Evolutionary conservation across 2,888 invertebrate genomes (phyloP).

Genomic region (Chorisops tibialis): DNA sequence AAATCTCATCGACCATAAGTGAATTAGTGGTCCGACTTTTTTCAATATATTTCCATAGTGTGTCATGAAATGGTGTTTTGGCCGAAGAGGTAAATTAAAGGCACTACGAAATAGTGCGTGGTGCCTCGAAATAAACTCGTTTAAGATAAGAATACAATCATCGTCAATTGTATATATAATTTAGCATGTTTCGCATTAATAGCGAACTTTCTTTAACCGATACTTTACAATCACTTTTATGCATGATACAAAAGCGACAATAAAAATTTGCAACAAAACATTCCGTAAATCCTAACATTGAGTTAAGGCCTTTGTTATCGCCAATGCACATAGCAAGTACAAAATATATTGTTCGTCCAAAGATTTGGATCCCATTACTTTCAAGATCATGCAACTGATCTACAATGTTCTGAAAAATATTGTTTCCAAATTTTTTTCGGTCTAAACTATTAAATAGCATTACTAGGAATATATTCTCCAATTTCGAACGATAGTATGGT

Average conservation of each 20-base stretch:
- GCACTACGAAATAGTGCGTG: too few species aligned
- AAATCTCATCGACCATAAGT: too few species aligned
- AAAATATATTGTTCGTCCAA: conserved; percentile 30
- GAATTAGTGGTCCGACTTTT: too few species aligned
- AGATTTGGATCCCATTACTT: conserved; percentile 4
- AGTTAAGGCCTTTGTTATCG: conserved; percentile 35
- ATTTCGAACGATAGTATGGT: neutral
- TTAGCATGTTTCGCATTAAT: too few species aligned
- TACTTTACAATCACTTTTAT: conserved; percentile 3
- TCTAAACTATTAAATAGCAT: conserved; percentile 29
- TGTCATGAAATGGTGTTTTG: too few species aligned
- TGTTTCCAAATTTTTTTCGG: conserved; percentile 24
- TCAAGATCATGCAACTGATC: conserved; percentile 11
- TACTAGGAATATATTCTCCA: conserved; percentile 13
- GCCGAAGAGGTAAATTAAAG: too few species aligned
- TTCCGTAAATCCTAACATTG: conserved; percentile 34
- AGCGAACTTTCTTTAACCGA: too few species aligned
- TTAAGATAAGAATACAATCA: too few species aligned
- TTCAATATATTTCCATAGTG: too few species aligned
- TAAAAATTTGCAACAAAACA: conserved; percentile 32
- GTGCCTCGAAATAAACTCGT: too few species aligned
- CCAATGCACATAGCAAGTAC: conserved; percentile 32
- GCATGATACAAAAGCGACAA: conserved; percentile 30
- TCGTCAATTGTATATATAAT: too few species aligned
- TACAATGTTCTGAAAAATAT: conserved; percentile 18